Percentiles rank a stretch among this genome's conserved stretches.
Evolutionary conservation across 2,888 invertebrate species (phyloP).

Genomic region (Tetropium fuscum): DNA sequence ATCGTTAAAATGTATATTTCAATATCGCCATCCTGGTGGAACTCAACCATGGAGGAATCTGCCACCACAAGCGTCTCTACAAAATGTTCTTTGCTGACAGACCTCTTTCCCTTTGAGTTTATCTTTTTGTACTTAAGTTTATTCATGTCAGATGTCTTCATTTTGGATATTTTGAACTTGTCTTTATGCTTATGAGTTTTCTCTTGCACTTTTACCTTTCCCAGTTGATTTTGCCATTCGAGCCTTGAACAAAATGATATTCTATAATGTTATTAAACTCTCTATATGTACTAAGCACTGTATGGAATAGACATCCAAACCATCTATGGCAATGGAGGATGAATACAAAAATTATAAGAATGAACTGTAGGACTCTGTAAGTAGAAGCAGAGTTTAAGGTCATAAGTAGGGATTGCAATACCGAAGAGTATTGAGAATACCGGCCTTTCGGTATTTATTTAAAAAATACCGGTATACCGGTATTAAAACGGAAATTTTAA

Average conservation of each 20-base stretch:
- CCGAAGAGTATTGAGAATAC: no score
- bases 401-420: no score
- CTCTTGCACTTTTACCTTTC: constrained; percentile 68
- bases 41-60: constrained; percentile 88
- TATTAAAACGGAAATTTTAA: no score
- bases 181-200: constrained; percentile 54
- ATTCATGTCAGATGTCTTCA: constrained; percentile 62
- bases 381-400: no score
- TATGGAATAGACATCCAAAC: no score
- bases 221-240: constrained; percentile 72
- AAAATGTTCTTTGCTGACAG: constrained; percentile 80
- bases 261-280: no score
- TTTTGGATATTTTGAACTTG: constrained; percentile 54
- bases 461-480: no score
- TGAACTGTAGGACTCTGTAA: no score
- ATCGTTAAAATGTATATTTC: constrained; percentile 90
- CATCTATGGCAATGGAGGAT: no score
- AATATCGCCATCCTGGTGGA: constrained; percentile 84
- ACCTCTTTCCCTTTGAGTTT: constrained; percentile 63
- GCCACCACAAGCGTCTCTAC: constrained; percentile 91
- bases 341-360: no score
- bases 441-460: no score
- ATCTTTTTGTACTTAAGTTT: constrained; percentile 62
- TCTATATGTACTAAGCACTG: no score
- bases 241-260: constrained; percentile 61